Conservation (phyloP, 2,888 invertebrate species). For the Clanis bilineata region DNA sequence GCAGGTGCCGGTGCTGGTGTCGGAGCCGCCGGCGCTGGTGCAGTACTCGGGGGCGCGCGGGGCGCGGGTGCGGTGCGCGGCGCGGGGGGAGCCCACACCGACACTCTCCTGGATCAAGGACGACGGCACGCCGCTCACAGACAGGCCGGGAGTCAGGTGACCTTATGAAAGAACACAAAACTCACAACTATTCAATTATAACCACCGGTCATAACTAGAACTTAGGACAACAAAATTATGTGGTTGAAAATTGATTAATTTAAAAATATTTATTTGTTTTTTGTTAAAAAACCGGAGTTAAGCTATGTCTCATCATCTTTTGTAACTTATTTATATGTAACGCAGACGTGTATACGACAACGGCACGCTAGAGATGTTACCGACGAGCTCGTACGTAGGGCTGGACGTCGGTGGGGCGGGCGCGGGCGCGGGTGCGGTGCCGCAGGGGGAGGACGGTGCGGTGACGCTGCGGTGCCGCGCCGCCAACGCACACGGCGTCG, state of each 20-base stretch:
- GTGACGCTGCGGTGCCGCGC: conserved; percentile 85
- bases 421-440: conserved; percentile 79
- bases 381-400: conserved; percentile 23
- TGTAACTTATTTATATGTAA: not conserved
- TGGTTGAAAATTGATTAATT: no score
- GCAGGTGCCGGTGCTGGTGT: conserved; percentile 48
- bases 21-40: conserved; percentile 53
- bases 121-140: conserved; percentile 43
- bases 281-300: not conserved
- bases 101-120: conserved; percentile 48
- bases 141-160: conserved; percentile 46
- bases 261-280: no score
- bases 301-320: not conserved
- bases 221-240: no score
- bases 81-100: conserved; percentile 52
- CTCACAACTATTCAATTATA: no score
- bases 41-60: conserved; percentile 44
- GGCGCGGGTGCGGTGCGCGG: conserved; percentile 48
- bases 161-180: no score
- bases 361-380: conserved; percentile 59
- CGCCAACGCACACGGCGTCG: conserved; percentile 87
- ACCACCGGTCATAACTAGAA: no score
- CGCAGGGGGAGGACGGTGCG: conserved; percentile 43
- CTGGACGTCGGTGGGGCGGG: conserved; percentile 18
- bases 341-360: conserved; percentile 48